Evolutionary conservation across 30 jellyfish, hydroid and myxozoan genomes (phyloP).

Genomic region (Turritopsis dohrnii): DNA sequence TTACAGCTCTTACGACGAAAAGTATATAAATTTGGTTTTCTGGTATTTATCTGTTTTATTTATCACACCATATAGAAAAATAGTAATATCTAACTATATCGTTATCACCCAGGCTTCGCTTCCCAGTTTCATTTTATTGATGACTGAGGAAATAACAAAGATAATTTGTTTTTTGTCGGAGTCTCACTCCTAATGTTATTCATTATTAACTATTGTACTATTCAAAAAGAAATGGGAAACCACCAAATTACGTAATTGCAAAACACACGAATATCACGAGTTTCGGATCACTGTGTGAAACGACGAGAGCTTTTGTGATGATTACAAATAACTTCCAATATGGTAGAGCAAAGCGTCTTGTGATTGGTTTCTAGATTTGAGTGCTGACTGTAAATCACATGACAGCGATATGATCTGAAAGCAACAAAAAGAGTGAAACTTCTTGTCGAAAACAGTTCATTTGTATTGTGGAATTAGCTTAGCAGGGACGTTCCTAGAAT

Average conservation of each 20-base stretch:
- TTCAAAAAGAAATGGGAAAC: background rate
- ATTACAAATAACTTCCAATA: background rate
- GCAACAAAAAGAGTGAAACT: background rate
- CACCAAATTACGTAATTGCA: background rate
- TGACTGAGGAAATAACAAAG: no score
- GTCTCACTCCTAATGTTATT: no score
- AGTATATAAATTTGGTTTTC: no score
- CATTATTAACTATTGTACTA: no score
- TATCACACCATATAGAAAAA: no score
- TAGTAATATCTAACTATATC: no score
- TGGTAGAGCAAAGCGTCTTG: background rate
- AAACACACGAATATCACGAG: background rate
- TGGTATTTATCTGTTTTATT: no score
- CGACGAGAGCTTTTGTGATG: background rate
- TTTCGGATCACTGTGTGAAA: background rate
- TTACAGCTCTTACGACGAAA: no score
- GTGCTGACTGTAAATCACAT: background rate
- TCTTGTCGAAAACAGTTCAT: background rate
- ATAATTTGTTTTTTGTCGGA: no score
- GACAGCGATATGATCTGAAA: background rate
- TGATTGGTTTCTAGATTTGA: background rate
- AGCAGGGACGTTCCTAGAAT: background rate
- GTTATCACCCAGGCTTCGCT: no score
- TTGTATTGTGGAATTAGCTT: background rate
- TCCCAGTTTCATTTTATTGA: no score